phyloP scores from a whole-genome alignment of 2,797 vertebrate species.

The Triplophysa yarkandensis region DNA sequence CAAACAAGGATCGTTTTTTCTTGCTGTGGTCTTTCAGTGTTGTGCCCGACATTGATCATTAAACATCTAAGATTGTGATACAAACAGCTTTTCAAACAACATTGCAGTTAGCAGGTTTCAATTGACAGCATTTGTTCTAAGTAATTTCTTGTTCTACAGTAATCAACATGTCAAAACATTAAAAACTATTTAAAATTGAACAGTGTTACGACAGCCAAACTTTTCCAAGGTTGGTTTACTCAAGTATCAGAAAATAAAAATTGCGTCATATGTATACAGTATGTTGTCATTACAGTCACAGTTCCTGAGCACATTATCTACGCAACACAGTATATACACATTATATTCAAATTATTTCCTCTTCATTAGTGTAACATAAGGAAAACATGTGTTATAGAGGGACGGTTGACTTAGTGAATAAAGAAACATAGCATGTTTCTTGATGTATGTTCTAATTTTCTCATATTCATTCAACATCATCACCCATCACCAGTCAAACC shows the following conservation, averaged over 20 bases:
- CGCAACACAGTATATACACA: too few species aligned
- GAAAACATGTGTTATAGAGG: too few species aligned
- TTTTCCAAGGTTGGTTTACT: background rate
- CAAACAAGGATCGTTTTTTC: conserved; percentile 4
- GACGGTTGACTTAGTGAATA: background rate
- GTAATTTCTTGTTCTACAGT: too few species aligned
- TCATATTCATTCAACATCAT: background rate
- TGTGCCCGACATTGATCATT: background rate
- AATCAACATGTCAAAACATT: background rate
- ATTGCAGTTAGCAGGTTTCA: too few species aligned
- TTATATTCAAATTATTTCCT: too few species aligned
- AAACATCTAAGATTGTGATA: background rate
- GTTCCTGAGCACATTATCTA: too few species aligned
- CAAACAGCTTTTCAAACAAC: background rate
- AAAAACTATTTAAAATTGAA: background rate
- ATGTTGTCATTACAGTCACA: background rate
- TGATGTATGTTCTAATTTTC: background rate
- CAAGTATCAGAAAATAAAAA: background rate
- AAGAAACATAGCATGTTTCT: background rate
- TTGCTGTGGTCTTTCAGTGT: background rate
- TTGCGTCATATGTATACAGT: too few species aligned
- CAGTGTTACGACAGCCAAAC: background rate
- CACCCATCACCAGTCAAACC: background rate
- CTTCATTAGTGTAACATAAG: conserved; percentile 11
- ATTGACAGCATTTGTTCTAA: too few species aligned